These are phyloP conservation scores for Entosphenus tridentatus DNA, from an alignment of 2,113 vertebrate species.

Conservation along the genomic window DNA sequence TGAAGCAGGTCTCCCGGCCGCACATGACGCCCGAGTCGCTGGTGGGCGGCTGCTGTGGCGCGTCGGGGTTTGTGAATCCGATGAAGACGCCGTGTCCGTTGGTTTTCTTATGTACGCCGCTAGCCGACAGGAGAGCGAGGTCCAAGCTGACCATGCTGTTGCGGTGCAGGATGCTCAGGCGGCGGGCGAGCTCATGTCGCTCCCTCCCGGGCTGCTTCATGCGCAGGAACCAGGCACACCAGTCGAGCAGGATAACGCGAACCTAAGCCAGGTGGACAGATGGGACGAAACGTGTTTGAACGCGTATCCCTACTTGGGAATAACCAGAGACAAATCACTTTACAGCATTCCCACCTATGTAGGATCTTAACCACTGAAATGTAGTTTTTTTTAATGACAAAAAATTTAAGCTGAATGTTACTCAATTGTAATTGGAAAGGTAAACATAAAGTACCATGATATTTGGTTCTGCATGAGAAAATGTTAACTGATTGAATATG, in stretches of 20 bases:
- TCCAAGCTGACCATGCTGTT: neutral
- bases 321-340: neutral
- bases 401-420: neutral
- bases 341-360: neutral
- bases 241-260: constrained; percentile 41
- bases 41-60: constrained; percentile 24
- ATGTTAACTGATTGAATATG: no score
- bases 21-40: constrained; percentile 26
- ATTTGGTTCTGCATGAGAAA: no score
- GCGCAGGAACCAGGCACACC: constrained; percentile 60
- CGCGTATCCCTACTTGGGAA: neutral
- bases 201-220: constrained; percentile 61
- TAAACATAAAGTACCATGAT: no score
- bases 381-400: neutral
- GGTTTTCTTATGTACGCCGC: neutral
- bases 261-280: constrained; percentile 18
- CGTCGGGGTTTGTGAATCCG: neutral
- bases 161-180: constrained; percentile 17
- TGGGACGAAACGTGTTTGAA: neutral
- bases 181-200: constrained; percentile 25
- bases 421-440: neutral
- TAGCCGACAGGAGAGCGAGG: neutral
- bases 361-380: neutral
- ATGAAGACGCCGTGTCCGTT: neutral
- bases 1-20: constrained; percentile 14